These are phyloP conservation scores for Gallinago nigripennis DNA, from an alignment of 2,797 vertebrate species.

Conservation along the genomic window DNA sequence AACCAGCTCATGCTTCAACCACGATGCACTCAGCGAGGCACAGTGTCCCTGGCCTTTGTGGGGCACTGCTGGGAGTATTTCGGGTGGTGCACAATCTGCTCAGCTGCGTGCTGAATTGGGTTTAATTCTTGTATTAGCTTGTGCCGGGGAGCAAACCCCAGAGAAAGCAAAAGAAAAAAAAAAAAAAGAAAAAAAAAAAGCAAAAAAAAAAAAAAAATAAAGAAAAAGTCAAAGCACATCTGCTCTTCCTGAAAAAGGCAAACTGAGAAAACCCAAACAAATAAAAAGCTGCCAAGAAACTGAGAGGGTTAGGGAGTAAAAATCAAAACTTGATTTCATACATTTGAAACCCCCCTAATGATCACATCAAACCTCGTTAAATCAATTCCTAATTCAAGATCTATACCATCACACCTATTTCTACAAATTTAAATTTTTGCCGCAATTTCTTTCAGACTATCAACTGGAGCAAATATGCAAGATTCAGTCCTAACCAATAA, in stretches of 20 bases:
- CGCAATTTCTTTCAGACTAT: not conserved
- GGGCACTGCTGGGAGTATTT: not conserved
- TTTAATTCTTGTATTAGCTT: not conserved
- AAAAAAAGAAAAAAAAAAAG: no score
- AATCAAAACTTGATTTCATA: not conserved
- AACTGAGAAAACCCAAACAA: not conserved
- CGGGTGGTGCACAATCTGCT: accelerated
- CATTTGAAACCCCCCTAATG: not conserved
- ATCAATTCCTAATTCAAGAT: not conserved
- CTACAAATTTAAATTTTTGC: not conserved
- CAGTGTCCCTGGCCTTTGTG: not conserved
- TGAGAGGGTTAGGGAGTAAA: not conserved
- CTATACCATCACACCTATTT: not conserved
- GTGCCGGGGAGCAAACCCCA: not conserved
- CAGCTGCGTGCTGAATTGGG: not conserved
- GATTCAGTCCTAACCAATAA: not conserved
- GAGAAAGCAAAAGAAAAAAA: not conserved
- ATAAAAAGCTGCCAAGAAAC: not conserved
- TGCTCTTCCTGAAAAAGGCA: no score
- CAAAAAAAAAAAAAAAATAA: no score
- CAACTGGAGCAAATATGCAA: not conserved
- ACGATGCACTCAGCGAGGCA: accelerated
- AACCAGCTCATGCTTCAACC: not conserved
- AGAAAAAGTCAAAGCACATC: not conserved
- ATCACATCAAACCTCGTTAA: not conserved